Evolutionary conservation across 2,888 invertebrate genomes (phyloP).

Genomic region (Thecocarcelia acutangulata): DNA sequence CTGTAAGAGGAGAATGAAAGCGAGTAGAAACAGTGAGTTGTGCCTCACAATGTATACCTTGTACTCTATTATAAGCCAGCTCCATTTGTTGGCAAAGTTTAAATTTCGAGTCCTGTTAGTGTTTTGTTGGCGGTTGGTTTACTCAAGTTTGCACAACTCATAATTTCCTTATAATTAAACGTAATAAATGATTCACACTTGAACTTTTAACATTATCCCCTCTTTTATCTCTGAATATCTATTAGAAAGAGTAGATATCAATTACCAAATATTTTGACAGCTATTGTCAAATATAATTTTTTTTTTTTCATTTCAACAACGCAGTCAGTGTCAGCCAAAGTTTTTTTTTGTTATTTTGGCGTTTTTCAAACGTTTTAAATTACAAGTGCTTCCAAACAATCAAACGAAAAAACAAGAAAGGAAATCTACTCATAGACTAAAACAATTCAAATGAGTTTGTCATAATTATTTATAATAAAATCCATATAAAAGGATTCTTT

Average conservation of each 20-base stretch:
- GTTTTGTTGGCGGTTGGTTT: too few relatives aligned
- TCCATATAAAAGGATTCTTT: conserved; percentile 7
- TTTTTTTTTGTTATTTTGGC: conserved; percentile 37
- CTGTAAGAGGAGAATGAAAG: too few relatives aligned
- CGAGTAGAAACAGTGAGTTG: too few relatives aligned
- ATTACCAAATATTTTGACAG: conserved; percentile 73
- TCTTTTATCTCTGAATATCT: conserved; percentile 21
- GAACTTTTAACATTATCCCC: conserved; percentile 2
- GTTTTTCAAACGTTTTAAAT: conserved; percentile 54
- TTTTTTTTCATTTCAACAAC: conserved; percentile 6
- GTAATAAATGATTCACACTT: conserved; percentile 60
- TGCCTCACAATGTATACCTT: too few relatives aligned
- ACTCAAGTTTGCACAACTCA: conserved; percentile 13
- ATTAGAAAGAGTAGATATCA: conserved; percentile 68
- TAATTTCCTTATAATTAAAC: conserved; percentile 56
- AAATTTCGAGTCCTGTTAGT: too few relatives aligned
- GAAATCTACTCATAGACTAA: conserved; percentile 41
- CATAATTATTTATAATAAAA: conserved; percentile 41
- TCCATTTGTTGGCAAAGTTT: too few relatives aligned
- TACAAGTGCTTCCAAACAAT: conserved; percentile 56
- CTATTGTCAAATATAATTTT: conserved; percentile 68
- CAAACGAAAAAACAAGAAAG: not conserved
- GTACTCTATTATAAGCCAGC: too few relatives aligned
- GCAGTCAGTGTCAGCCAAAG: conserved; percentile 22
- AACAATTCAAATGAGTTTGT: conserved; percentile 24